Percentiles rank a stretch among this genome's conserved stretches.
phyloP scores from a whole-genome alignment of 2,113 vertebrate species.

The Vireo altiloquus region DNA sequence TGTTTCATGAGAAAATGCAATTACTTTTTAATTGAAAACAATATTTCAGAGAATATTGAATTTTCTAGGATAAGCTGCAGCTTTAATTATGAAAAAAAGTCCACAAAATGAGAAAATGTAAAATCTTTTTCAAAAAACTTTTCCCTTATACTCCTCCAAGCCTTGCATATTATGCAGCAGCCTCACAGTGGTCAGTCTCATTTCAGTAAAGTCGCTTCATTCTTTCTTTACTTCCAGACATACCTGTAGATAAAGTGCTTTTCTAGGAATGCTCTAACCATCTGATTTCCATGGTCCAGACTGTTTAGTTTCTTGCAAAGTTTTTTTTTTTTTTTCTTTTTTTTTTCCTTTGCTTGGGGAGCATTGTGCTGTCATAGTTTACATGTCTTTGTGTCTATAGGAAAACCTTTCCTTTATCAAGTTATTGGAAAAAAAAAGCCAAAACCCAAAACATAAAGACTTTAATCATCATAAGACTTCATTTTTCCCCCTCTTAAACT shows the following conservation, averaged over 20 bases:
- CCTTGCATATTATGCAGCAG: constrained; percentile 85
- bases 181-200: constrained; percentile 84
- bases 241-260: constrained; percentile 75
- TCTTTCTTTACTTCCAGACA: constrained; percentile 77
- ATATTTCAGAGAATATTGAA: constrained; percentile 33
- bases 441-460: constrained; percentile 49
- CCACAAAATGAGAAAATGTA: not conserved
- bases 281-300: constrained; percentile 76
- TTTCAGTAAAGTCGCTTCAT: constrained; percentile 76
- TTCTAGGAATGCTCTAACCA: constrained; percentile 74
- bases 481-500: constrained; percentile 52
- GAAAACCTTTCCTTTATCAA: constrained; percentile 62
- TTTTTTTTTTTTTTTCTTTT: not conserved
- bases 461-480: constrained; percentile 72
- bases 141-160: constrained; percentile 73
- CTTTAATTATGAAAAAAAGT: constrained; percentile 62
- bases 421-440: not conserved
- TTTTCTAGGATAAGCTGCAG: constrained; percentile 82
- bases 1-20: constrained; percentile 18
- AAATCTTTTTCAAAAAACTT: constrained; percentile 33
- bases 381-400: constrained; percentile 77
- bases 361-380: constrained; percentile 83
- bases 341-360: constrained; percentile 68
- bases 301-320: constrained; percentile 73
- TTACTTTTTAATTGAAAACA: constrained; percentile 50